These are phyloP conservation scores for Crepidodera aurea DNA, from an alignment of 2,888 invertebrate genomes.

Conservation along the genomic window DNA sequence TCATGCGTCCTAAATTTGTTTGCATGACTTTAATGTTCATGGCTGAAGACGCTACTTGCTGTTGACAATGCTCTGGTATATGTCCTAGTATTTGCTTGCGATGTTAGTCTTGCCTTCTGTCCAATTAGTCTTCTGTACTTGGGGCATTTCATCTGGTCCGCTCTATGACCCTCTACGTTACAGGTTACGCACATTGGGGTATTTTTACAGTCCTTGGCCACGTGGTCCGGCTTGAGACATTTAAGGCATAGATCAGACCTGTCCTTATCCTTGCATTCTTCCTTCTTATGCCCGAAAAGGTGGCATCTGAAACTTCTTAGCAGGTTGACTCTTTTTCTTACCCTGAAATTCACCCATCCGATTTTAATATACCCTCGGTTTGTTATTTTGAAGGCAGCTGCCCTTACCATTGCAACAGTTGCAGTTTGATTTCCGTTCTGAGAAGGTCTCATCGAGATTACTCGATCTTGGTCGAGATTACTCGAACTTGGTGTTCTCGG, in stretches of 20 bases:
- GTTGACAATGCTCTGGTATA: too few relatives aligned
- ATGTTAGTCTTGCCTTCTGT: not conserved
- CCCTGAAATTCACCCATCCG: constrained; percentile 16
- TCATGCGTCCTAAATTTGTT: not conserved
- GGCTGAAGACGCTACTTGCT: not conserved
- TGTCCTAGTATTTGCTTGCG: too few relatives aligned
- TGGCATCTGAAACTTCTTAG: constrained; percentile 22
- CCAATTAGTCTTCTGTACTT: constrained; percentile 6
- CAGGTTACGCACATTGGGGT: not conserved
- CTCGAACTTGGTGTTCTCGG: not conserved
- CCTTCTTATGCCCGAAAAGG: constrained; percentile 11
- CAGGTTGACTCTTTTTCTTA: constrained; percentile 1
- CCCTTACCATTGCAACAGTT: constrained; percentile 4
- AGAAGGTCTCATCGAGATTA: constrained; percentile 11
- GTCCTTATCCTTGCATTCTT: not conserved
- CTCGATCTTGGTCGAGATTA: too few relatives aligned
- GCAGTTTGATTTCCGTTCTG: constrained; percentile 18
- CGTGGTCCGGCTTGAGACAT: not conserved
- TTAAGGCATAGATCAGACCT: constrained; percentile 8
- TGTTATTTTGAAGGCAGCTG: constrained; percentile 2
- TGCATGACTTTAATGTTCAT: not conserved
- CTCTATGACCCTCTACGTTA: too few relatives aligned
- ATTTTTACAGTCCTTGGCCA: constrained; percentile 6
- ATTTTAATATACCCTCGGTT: constrained; percentile 14
- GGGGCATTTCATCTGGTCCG: constrained; percentile 9